Conservation (phyloP, 2,113 vertebrate genomes). For the Cyprinus carpio region DNA sequence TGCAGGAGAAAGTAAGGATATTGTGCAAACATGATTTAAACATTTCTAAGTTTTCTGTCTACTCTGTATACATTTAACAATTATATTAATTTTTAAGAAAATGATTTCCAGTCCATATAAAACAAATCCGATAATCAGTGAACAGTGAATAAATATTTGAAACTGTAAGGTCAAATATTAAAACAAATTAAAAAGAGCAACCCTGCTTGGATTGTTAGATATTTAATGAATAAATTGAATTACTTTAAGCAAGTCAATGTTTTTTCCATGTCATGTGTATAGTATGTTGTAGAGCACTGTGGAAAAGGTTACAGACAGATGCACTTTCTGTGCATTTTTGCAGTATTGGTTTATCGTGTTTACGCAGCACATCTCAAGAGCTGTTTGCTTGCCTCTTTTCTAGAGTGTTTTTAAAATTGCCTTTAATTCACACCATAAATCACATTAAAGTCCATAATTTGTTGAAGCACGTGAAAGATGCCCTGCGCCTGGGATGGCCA, state of each 20-base stretch:
- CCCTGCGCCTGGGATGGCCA: slow-evolving; percentile 36
- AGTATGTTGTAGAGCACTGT: not conserved
- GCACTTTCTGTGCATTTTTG: not conserved
- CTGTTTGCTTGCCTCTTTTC: slow-evolving; percentile 15
- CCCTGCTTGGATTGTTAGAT: not conserved
- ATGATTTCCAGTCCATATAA: too few relatives aligned
- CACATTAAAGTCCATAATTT: slow-evolving; percentile 56
- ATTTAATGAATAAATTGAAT: not conserved
- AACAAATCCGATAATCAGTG: too few relatives aligned
- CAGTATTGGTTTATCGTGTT: slow-evolving; percentile 4
- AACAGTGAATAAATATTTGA: not conserved
- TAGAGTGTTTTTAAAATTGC: slow-evolving; percentile 18
- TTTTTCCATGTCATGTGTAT: not conserved
- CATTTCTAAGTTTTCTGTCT: too few relatives aligned
- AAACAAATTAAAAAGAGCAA: slow-evolving; percentile 16
- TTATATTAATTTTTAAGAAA: too few relatives aligned
- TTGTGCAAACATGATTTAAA: not conserved
- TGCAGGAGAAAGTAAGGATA: too few relatives aligned
- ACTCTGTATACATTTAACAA: too few relatives aligned
- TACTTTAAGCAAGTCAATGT: not conserved
- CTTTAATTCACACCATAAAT: slow-evolving; percentile 40
- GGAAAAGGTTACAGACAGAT: not conserved
- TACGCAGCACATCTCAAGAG: not conserved
- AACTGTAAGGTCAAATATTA: not conserved
- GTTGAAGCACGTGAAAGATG: slow-evolving; percentile 52